phyloP scores from a whole-genome alignment of 2,888 invertebrate species.

The Tenthredo scrophulariae region DNA sequence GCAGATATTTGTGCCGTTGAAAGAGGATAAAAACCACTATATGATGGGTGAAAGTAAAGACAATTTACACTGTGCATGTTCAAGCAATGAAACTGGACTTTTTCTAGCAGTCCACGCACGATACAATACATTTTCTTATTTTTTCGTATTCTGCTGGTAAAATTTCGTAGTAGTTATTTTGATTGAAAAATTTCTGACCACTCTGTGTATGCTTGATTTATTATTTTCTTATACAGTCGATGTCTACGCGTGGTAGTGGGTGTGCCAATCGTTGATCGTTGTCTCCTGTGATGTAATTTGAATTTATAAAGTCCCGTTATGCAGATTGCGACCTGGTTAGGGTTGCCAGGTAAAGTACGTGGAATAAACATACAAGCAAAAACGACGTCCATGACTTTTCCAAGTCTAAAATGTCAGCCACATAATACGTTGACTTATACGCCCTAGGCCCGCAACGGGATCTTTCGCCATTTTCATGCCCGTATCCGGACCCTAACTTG shows the following conservation, averaged over 20 bases:
- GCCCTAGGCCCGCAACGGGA: neutral
- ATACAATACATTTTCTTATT: neutral
- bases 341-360: conserved; percentile 17
- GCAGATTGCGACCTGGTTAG: conserved; percentile 28
- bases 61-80: neutral
- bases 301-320: conserved; percentile 28
- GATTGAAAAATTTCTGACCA: neutral
- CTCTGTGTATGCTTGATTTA: neutral
- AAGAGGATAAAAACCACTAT: neutral
- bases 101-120: neutral
- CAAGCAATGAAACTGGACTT: neutral
- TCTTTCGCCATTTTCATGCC: neutral
- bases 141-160: neutral
- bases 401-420: conserved; percentile 19
- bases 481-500: neutral
- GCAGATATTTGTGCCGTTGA: neutral
- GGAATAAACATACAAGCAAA: conserved; percentile 8
- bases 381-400: conserved; percentile 20
- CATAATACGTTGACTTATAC: neutral
- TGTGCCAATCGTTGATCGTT: conserved; percentile 34
- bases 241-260: conserved; percentile 3
- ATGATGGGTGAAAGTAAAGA: neutral
- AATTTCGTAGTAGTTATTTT: neutral
- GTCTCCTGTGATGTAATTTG: conserved; percentile 9
- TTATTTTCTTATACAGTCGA: neutral